Percentiles rank a stretch among this genome's conserved stretches.
Conservation (phyloP, 1,140 invertebrate genomes). For the Drosophila pseudoobscura region DNA sequence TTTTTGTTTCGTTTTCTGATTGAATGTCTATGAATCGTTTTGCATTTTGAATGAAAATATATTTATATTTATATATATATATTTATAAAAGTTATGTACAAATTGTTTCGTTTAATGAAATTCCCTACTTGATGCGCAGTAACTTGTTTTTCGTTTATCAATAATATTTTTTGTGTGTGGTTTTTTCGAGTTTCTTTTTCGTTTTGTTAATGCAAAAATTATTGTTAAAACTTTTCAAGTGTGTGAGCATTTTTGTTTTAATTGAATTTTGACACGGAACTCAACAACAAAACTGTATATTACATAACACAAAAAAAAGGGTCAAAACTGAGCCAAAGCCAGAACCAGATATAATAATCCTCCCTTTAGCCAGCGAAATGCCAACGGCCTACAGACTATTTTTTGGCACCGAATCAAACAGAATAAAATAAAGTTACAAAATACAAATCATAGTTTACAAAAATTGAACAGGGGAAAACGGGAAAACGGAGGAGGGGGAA, state of each 20-base stretch:
- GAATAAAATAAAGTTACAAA: slow-evolving; percentile 30
- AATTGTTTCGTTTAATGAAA: slow-evolving; percentile 62
- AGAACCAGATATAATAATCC: slow-evolving; percentile 8
- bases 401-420: slow-evolving; percentile 77
- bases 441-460: slow-evolving; percentile 32
- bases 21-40: slow-evolving; percentile 17
- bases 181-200: slow-evolving; percentile 13
- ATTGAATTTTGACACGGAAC: slow-evolving; percentile 36
- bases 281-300: slow-evolving; percentile 66
- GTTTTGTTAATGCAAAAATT: slow-evolving; percentile 46
- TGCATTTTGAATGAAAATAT: slow-evolving; percentile 75
- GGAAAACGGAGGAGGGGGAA: too few species aligned
- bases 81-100: slow-evolving; percentile 73
- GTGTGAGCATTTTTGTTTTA: slow-evolving; percentile 75
- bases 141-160: slow-evolving; percentile 33
- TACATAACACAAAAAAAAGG: slow-evolving; percentile 76
- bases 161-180: slow-evolving; percentile 21
- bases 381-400: slow-evolving; percentile 70
- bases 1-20: slow-evolving; percentile 30
- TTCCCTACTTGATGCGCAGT: slow-evolving; percentile 71
- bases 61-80: slow-evolving; percentile 45
- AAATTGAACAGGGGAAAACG: slow-evolving; percentile 10
- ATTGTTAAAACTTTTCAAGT: slow-evolving; percentile 82
- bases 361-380: slow-evolving; percentile 30
- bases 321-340: slow-evolving; percentile 27